Evolutionary conservation across 2,888 invertebrate genomes (phyloP).

Genomic region (Ypsolopha scabrella): DNA sequence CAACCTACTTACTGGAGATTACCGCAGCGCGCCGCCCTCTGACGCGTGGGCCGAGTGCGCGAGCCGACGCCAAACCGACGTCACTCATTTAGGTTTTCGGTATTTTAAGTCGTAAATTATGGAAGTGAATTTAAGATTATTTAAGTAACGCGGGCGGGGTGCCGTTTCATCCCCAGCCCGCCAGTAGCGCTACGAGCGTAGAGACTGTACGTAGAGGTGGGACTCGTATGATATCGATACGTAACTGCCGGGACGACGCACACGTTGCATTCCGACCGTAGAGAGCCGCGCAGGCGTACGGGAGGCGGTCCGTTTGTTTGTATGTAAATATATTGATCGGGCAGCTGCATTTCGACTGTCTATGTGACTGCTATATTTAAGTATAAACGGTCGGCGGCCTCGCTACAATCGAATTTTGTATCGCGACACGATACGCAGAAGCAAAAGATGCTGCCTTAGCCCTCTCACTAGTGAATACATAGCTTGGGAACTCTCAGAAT

Average conservation of each 20-base stretch:
- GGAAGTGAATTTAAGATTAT: slow-evolving; percentile 58
- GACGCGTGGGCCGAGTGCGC: slow-evolving; percentile 8
- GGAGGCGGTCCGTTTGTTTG: slow-evolving; percentile 43
- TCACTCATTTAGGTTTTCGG: slow-evolving; percentile 38
- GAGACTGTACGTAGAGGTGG: slow-evolving; percentile 1
- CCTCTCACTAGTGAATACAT: slow-evolving; percentile 67
- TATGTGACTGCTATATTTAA: slow-evolving; percentile 63
- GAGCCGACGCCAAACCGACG: slow-evolving; percentile 20
- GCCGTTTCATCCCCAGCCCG: slow-evolving; percentile 4
- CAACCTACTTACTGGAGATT: no score
- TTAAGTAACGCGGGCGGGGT: slow-evolving; percentile 3
- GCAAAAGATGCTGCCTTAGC: slow-evolving; percentile 55
- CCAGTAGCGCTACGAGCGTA: slow-evolving; percentile 3
- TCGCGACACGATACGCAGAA: slow-evolving; percentile 38
- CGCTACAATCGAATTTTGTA: slow-evolving; percentile 23
- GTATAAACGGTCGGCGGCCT: slow-evolving; percentile 50
- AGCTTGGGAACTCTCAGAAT: slow-evolving; percentile 56
- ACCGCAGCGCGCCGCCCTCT: slow-evolving; percentile 4
- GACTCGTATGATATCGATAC: slow-evolving; percentile 1
- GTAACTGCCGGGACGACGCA: background rate
- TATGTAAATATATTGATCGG: slow-evolving; percentile 58
- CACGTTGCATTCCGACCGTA: slow-evolving; percentile 3
- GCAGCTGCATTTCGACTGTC: slow-evolving; percentile 46
- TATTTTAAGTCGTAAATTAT: slow-evolving; percentile 66
- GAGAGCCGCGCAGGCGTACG: slow-evolving; percentile 20